Conservation (phyloP, 2,888 invertebrate species). For the Rotaria macrura region DNA sequence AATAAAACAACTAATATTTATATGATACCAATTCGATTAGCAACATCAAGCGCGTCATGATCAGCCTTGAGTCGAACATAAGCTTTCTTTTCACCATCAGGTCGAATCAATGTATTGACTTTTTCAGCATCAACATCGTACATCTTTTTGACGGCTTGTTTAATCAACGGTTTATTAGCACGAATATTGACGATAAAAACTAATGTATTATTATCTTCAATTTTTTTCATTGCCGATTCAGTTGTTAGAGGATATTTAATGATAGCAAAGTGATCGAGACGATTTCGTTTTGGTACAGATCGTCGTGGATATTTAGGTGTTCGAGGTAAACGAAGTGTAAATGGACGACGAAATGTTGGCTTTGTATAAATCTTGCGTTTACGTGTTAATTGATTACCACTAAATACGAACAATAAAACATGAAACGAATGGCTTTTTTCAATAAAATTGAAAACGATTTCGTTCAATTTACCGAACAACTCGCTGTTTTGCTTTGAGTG, state of each 20-base stretch:
- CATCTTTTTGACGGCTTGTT: conserved; percentile 86
- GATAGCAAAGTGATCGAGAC: conserved; percentile 85
- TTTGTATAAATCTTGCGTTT: conserved; percentile 26
- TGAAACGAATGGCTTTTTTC: too few relatives aligned
- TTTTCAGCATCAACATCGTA: conserved; percentile 96
- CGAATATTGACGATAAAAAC: conserved; percentile 92
- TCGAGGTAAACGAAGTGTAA: conserved; percentile 30
- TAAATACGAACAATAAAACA: not conserved
- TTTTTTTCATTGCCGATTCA: conserved; percentile 99
- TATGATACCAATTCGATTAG: conserved; percentile 57
- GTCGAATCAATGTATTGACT: conserved; percentile 82
- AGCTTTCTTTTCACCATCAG: conserved; percentile 98
- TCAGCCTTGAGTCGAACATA: conserved; percentile 91
- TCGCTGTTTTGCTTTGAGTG: conserved; percentile 8
- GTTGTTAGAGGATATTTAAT: conserved; percentile 96
- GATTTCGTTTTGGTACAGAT: conserved; percentile 30
- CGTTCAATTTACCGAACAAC: not conserved
- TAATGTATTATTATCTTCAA: conserved; percentile 97
- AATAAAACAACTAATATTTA: not conserved
- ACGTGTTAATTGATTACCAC: conserved; percentile 30
- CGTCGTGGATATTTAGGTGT: conserved; percentile 30
- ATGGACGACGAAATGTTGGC: conserved; percentile 31
- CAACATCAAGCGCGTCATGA: conserved; percentile 97
- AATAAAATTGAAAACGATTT: too few relatives aligned
- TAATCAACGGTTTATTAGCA: conserved; percentile 93